Percentiles rank a stretch among this genome's conserved stretches.
These are phyloP conservation scores for Ormyrus thymus DNA, from an alignment of 2,888 invertebrate genomes.

Conservation along the genomic window DNA sequence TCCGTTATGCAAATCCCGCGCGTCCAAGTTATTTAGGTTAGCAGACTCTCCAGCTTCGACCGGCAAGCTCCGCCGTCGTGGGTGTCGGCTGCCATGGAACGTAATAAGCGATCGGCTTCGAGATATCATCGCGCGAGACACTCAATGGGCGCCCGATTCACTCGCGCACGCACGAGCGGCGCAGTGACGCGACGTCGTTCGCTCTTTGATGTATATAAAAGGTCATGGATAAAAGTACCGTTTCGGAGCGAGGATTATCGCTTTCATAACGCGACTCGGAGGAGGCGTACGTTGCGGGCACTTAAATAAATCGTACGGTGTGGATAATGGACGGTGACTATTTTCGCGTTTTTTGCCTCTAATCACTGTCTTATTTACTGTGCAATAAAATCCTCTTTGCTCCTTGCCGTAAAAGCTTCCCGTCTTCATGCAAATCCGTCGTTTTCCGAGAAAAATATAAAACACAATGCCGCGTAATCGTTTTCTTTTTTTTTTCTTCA, in stretches of 20 bases:
- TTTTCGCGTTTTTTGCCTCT: too few relatives aligned
- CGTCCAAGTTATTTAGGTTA: neutral
- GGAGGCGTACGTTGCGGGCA: neutral
- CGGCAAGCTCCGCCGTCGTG: too few relatives aligned
- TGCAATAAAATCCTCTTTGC: too few relatives aligned
- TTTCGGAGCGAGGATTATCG: constrained; percentile 42
- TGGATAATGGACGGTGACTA: too few relatives aligned
- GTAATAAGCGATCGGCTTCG: neutral
- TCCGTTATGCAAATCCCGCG: too few relatives aligned
- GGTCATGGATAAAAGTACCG: constrained; percentile 53
- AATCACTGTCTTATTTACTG: too few relatives aligned
- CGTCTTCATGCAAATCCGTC: too few relatives aligned
- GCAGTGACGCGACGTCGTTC: neutral
- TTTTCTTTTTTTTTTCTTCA: too few relatives aligned
- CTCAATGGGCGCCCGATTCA: constrained; percentile 9
- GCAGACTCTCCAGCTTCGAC: neutral
- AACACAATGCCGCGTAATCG: too few relatives aligned
- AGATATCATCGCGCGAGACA: constrained; percentile 19
- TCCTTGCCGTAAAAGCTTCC: too few relatives aligned
- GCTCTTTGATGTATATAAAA: constrained; percentile 14
- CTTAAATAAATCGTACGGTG: constrained; percentile 14
- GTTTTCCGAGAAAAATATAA: too few relatives aligned
- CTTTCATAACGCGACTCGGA: constrained; percentile 9
- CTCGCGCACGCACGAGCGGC: neutral
- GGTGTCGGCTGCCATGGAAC: too few relatives aligned